phyloP scores from a whole-genome alignment of 2,797 vertebrate species.

The Characodon lateralis region DNA sequence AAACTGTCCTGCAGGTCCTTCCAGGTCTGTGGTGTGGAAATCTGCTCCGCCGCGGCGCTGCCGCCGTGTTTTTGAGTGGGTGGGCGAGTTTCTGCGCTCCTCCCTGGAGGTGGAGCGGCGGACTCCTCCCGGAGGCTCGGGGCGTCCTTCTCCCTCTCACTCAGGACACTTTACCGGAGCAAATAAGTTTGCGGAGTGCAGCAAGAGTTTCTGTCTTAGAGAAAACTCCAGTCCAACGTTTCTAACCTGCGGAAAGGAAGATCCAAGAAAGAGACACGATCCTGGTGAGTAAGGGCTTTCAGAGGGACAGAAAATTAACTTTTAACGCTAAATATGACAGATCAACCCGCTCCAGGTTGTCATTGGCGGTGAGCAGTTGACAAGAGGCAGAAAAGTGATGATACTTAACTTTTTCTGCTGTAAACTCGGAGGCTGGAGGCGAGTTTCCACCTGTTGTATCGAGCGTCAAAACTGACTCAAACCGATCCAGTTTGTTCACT shows the following conservation, averaged over 20 bases:
- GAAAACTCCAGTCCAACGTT: neutral
- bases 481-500: neutral
- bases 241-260: slow-evolving; percentile 20
- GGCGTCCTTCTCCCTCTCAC: slow-evolving; percentile 40
- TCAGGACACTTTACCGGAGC: slow-evolving; percentile 54
- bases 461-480: slow-evolving; percentile 45
- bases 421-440: neutral
- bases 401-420: neutral
- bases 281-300: slow-evolving; percentile 72
- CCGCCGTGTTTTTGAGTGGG: slow-evolving; percentile 19
- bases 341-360: neutral
- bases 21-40: neutral
- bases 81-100: slow-evolving; percentile 59
- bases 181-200: slow-evolving; percentile 60
- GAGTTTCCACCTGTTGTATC: slow-evolving; percentile 71
- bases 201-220: slow-evolving; percentile 6
- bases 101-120: slow-evolving; percentile 71
- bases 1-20: too few relatives aligned
- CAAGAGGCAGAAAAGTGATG: neutral
- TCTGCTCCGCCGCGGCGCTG: slow-evolving; percentile 18
- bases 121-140: slow-evolving; percentile 34
- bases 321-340: neutral
- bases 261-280: slow-evolving; percentile 29
- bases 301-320: neutral
- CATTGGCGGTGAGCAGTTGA: too few relatives aligned